Conservation (phyloP, 2,797 vertebrate genomes). For the Typhlichthys subterraneus region DNA sequence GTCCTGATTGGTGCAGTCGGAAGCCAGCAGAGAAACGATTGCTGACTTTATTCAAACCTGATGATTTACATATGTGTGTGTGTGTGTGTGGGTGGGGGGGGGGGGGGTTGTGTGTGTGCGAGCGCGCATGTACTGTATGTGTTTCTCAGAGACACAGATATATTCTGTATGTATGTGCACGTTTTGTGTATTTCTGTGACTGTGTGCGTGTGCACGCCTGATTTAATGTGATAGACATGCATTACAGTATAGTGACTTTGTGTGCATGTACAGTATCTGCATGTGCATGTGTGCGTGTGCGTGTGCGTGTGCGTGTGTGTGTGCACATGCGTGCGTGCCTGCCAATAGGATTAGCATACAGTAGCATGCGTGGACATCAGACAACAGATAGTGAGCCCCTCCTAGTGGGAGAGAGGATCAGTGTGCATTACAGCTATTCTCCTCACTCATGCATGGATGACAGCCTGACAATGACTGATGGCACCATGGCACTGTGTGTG, state of each 20-base stretch:
- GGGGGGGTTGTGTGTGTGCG: too few relatives aligned
- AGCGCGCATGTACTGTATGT: too few relatives aligned
- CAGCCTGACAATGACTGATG: slow-evolving; percentile 58
- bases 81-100: too few relatives aligned
- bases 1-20: slow-evolving; percentile 1
- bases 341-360: not conserved
- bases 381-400: slow-evolving; percentile 20
- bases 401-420: slow-evolving; percentile 38
- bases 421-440: slow-evolving; percentile 39
- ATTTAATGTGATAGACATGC: too few relatives aligned
- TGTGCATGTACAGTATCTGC: not conserved
- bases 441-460: slow-evolving; percentile 36
- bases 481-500: slow-evolving; percentile 17
- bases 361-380: slow-evolving; percentile 3
- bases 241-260: not conserved
- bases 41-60: too few relatives aligned
- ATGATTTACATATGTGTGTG: too few relatives aligned
- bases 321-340: not conserved
- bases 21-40: slow-evolving; percentile 7
- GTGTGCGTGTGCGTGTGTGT: slow-evolving; percentile 2
- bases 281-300: not conserved
- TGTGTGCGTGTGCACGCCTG: too few relatives aligned
- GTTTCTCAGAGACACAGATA: too few relatives aligned
- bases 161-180: too few relatives aligned
- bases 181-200: too few relatives aligned